Base-by-base conservation (phyloP, 2,113 vertebrate species). In the Cinclus cinclus region DNA sequence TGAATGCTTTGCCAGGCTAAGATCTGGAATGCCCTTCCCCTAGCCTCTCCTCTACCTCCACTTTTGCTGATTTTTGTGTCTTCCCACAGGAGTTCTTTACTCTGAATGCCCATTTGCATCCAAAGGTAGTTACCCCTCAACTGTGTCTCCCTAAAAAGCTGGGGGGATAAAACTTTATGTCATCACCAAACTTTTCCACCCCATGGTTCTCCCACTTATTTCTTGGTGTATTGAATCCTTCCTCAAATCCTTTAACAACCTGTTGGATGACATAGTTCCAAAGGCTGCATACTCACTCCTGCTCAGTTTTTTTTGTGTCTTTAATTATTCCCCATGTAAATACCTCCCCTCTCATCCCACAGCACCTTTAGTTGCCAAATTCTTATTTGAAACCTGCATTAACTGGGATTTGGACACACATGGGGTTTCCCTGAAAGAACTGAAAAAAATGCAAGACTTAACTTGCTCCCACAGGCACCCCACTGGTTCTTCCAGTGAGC, bases 1-100 rank as follows among this genome's bases (percentile, higher is more conserved):
- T 3, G 14, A 52, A 8, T 24, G 19, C 49, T 78, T 28, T 49
- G 58, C 44, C 41, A 81, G 55, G 37, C 18, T 65, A 20, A 65
- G 41, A 42, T 30, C 21, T 17, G 9, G 9, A 31, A 11, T 15
- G 15, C 22, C 17, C 13, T 59, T 92, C 15, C 21, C 22, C 12
- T 18, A 22, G 8, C 11, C 42, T 49, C 16, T 42, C 7, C 1
- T 13, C 13, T 35, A 7, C 14, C 2, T 0, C 14, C 16, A 11
- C 33, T 60, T 69, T 44, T 1, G 2, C 53, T 64, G 24, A 44
- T 50, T 65, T 44, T n/a, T 67, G 10, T 46, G 10, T 31, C 53
- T 58, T 25, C 25, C n/a, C 62, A 67, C 17, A 5, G 1, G 5
- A 71, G 37, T 30, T 30, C 8, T 69, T 52, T 28, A 20, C 56